Base-by-base conservation (phyloP, 2,113 vertebrate genomes). In the Circaetus gallicus region DNA sequence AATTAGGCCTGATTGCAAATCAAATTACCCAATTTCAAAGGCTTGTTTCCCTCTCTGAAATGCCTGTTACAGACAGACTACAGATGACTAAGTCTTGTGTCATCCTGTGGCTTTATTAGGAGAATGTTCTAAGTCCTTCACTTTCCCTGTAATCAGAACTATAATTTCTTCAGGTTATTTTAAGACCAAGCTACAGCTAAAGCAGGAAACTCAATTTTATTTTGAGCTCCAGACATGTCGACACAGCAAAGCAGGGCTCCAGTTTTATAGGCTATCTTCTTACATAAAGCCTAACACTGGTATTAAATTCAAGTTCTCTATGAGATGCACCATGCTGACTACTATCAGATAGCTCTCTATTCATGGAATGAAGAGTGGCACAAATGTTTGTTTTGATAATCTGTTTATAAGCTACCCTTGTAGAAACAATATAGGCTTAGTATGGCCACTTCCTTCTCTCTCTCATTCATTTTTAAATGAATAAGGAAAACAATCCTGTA, bases 201-300 rank as follows among this genome's bases (percentile, higher is more conserved):
- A 99, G 98, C 98, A 99, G 99, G 99, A 99, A 99, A 99, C 98
- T 98, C 97, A 95, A 95, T 98, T 99, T 99, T 99, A 99, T 99
- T 99, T 99, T 98, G 98, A 99, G 99, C 98, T 97, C 98, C 97
- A 98, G 98, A 98, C 98, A 99, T 98, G 98, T 99, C 98, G 98
- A 98, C 98, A 98, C 97, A 98, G 98, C 98, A 98, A 98, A 99
- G 98, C 97, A 97, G 91, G 97, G 97, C 96, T 98, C 98, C 97
- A 94, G 97, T 97, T 98, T 98, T 98, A 97, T 82, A 96, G 97
- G 97, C 97, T 98, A 98, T 98, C 98, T 98, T 92, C 97, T 98
- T 98, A 99, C 98, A 98, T 97, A 98, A 98, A 98, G 97, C 94
- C 94, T 97, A 95, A 97, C 90, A 91, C 95, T 94, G 63, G 79